Evolutionary conservation across 2,888 invertebrate species (phyloP).

Genomic region (Thelaira solivaga): DNA sequence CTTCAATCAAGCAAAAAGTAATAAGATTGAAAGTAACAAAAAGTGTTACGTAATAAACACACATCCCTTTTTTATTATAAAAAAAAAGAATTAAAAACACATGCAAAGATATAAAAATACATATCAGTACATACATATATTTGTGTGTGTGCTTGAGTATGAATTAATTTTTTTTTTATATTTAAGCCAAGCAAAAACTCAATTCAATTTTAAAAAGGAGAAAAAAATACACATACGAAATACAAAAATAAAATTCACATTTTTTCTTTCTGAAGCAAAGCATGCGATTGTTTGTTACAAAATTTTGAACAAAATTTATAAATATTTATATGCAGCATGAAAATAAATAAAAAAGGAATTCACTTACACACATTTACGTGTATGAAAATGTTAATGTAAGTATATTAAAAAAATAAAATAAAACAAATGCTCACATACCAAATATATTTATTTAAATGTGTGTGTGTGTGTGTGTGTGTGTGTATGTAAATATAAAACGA

Average conservation of each 20-base stretch:
- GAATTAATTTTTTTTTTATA: conserved; percentile 40
- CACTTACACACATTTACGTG: neutral
- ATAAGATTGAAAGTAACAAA: conserved; percentile 20
- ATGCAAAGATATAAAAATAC: neutral
- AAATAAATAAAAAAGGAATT: neutral
- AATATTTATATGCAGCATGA: neutral
- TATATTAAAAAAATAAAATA: too few relatives aligned
- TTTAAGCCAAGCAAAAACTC: neutral
- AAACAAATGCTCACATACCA: too few relatives aligned
- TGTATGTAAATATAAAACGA: conserved; percentile 23
- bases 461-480: neutral
- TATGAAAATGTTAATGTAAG: neutral
- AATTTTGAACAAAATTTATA: neutral
- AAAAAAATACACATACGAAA: too few relatives aligned
- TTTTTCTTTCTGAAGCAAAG: neutral
- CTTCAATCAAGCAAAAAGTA: conserved; percentile 56
- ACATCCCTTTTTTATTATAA: too few relatives aligned
- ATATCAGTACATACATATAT: neutral
- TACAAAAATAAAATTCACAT: conserved; percentile 19
- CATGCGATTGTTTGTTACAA: neutral
- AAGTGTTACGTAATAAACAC: too few relatives aligned
- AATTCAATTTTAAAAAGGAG: conserved; percentile 10
- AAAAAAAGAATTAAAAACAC: neutral
- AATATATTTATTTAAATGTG: neutral
- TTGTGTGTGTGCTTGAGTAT: conserved; percentile 2